phyloP scores from a whole-genome alignment of 2,888 invertebrate genomes.

The Cephus sareptanus region DNA sequence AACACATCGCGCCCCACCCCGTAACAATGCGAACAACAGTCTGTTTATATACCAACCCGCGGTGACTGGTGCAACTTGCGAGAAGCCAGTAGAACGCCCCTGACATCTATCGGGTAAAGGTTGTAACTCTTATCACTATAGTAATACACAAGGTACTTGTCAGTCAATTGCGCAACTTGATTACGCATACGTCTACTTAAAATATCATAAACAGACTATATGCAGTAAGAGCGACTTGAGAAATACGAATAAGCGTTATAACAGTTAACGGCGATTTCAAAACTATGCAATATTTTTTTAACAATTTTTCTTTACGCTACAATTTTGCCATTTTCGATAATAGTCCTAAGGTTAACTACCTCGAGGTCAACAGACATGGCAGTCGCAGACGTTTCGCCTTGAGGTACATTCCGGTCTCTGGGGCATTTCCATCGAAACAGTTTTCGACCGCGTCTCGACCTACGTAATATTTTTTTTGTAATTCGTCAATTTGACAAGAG shows the following conservation, averaged over 20 bases:
- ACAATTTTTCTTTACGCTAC: no score
- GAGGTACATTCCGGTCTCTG: background rate
- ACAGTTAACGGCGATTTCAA: no score
- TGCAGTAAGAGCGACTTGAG: background rate
- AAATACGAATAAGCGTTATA: background rate
- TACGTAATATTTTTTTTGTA: background rate
- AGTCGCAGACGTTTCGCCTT: background rate
- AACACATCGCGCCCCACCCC: constrained; percentile 3
- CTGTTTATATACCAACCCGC: background rate
- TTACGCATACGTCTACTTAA: background rate
- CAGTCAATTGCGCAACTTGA: background rate
- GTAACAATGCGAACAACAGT: background rate
- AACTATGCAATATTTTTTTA: no score
- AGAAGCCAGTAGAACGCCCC: background rate
- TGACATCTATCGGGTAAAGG: background rate
- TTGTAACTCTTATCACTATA: background rate
- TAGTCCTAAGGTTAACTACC: background rate
- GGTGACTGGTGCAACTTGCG: background rate
- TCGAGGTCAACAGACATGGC: constrained; percentile 1
- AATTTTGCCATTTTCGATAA: background rate
- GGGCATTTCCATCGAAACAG: background rate
- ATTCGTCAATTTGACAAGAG: background rate
- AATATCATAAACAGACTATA: background rate
- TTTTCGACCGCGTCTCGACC: background rate
- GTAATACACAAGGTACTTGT: background rate